A percentile compares a stretch with the other conserved stretches of the same genome.
phyloP scores from a whole-genome alignment of 2,113 vertebrate genomes.

The Xiphias gladius region DNA sequence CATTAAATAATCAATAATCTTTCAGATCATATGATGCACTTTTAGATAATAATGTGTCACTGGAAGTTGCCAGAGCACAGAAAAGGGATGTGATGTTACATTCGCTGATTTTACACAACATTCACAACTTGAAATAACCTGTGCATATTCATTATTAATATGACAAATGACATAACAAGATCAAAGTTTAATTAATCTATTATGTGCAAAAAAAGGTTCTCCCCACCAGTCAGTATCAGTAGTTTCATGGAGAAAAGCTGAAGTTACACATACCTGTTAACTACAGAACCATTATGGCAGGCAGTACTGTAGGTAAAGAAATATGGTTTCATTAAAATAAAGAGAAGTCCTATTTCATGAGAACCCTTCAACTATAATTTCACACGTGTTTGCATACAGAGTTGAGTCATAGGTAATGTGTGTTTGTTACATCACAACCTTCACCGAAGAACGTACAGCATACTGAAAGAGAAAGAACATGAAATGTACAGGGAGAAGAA shows the following conservation, averaged over 20 bases:
- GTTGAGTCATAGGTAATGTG: neutral
- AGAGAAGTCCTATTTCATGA: no score
- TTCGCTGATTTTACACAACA: neutral
- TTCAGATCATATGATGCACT: conserved; percentile 27
- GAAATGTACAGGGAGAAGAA: neutral
- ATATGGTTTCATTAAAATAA: no score
- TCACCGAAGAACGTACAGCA: neutral
- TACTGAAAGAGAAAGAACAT: neutral
- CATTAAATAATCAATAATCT: conserved; percentile 64
- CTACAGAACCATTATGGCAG: neutral
- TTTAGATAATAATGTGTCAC: conserved; percentile 10
- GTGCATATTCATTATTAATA: neutral
- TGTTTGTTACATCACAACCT: neutral
- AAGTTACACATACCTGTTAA: neutral
- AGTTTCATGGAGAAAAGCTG: neutral
- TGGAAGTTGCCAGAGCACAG: neutral
- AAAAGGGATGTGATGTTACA: neutral
- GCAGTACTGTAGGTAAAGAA: neutral
- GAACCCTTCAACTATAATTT: neutral
- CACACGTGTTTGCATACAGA: neutral
- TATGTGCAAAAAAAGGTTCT: neutral
- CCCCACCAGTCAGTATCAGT: neutral
- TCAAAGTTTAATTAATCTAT: neutral
- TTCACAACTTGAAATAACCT: neutral
- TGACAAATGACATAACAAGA: neutral